Base-by-base conservation (phyloP, 2,888 invertebrate genomes). In the Ctenicera cuprea region DNA sequence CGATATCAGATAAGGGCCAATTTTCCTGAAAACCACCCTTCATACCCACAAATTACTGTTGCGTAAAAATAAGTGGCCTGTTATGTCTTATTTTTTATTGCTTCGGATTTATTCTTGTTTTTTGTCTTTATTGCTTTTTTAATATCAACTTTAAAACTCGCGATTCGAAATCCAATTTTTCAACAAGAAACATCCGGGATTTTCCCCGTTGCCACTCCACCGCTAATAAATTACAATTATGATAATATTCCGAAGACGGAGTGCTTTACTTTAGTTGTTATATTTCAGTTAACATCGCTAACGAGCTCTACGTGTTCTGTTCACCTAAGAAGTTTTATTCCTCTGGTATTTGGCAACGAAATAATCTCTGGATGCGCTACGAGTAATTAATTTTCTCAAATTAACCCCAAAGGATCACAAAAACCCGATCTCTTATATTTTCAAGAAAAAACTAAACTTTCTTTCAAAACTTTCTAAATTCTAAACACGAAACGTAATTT, bases 1-100 rank as follows among this genome's bases (percentile, higher is more conserved):
- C 67, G 69, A 76, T 76, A 76, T 75, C 71, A 72, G 75, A 75
- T 75, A 75, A 75, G 72, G 75, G 65, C 69, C 75, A 75, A 75
- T 75, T 69, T 75, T 72, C 71, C 59, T 69, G 54, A 72, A 68
- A 68, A 43, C 68, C 72, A 52, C 71, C 74, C 74, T 67, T 70
- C 74, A 37, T 66, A 43, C 75, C 67, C 72, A 59, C 72, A 75
- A 75, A 72, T 72, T 75, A 67, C 69, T 75, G 68, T 69, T 65
- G 69, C 75, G 69, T 75, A 75, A 75, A 75, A 72, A 75, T 75
- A 75, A 75, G 74, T 75, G 71, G 65, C 64, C 68, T 75, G 68
- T 75, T 75, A 71, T 66, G 70, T 74, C 71, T 71, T 74, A 71
- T 72, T 72, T 72, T 75, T 75, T 75, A 75, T 72, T 75, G 63